These are phyloP conservation scores for Tylochromis polylepis DNA, from an alignment of 2,113 vertebrate species.

Conservation along the genomic window DNA sequence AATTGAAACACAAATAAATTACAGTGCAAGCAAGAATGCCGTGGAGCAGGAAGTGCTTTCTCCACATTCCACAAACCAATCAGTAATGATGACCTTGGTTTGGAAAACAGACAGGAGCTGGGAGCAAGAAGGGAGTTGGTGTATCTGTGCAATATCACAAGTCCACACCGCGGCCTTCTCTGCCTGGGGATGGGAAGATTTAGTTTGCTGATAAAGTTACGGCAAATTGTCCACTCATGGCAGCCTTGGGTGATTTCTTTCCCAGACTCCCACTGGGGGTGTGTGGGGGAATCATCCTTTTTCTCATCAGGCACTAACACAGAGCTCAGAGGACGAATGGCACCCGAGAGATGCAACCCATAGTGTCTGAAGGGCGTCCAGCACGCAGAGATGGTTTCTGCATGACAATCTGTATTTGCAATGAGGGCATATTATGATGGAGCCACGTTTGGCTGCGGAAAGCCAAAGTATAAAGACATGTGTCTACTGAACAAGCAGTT, in stretches of 20 bases:
- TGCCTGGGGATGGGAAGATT: neutral
- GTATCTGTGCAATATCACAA: neutral
- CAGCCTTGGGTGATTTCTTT: conserved; percentile 25
- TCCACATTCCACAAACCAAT: conserved; percentile 31
- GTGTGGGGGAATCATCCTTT: conserved; percentile 8
- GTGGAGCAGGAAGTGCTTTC: conserved; percentile 44
- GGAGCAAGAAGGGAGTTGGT: neutral
- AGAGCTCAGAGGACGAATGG: conserved; percentile 5
- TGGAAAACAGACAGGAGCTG: conserved; percentile 5
- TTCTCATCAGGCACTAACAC: conserved; percentile 41
- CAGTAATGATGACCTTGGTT: conserved; percentile 11
- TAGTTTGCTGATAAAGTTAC: conserved; percentile 19
- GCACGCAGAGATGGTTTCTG: conserved; percentile 38
- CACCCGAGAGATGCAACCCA: conserved; percentile 24
- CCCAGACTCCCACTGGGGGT: conserved; percentile 13
- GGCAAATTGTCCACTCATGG: conserved; percentile 33
- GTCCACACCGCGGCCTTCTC: neutral
- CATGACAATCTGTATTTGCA: conserved; percentile 35
- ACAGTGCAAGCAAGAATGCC: conserved; percentile 9
- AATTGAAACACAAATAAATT: conserved; percentile 51
- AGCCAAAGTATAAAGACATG: neutral
- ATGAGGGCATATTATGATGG: conserved; percentile 8
- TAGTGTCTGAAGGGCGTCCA: conserved; percentile 44
- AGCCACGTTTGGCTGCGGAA: neutral
- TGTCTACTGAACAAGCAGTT: neutral